Percentiles rank a stretch among this genome's conserved stretches.
Conservation (phyloP, 2,113 vertebrate species). For the Rhipidura dahli region DNA sequence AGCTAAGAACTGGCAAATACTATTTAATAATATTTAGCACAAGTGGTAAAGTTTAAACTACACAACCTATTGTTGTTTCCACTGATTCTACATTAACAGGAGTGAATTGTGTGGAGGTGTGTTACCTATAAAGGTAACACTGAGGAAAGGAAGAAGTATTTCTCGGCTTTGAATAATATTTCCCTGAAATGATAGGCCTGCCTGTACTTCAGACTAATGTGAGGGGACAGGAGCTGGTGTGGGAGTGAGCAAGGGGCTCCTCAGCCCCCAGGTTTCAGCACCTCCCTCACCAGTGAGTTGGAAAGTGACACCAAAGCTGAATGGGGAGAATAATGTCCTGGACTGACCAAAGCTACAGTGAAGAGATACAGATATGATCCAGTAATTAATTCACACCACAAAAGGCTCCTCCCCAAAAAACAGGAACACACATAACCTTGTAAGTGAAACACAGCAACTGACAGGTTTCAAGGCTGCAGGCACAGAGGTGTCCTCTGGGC, state of each 20-base stretch:
- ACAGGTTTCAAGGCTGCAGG: not conserved
- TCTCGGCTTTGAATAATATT: not conserved
- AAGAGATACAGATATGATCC: not conserved
- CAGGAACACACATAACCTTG: not conserved
- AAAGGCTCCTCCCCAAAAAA: not conserved
- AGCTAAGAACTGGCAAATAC: not conserved
- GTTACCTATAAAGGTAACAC: not conserved
- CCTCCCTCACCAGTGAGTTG: not conserved
- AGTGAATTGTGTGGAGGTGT: not conserved
- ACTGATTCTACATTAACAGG: not conserved
- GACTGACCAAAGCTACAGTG: rapidly evolving
- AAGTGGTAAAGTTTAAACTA: not conserved
- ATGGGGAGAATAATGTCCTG: not conserved
- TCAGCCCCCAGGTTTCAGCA: not conserved
- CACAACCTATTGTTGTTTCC: not conserved
- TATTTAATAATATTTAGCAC: not conserved
- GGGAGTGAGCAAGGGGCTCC: not conserved
- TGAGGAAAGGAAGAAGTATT: not conserved
- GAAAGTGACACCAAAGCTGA: not conserved
- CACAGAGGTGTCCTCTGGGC: not conserved
- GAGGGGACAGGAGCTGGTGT: not conserved
- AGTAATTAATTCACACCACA: not conserved
- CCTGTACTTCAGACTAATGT: not conserved
- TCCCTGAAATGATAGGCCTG: not conserved
- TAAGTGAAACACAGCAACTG: not conserved